phyloP scores from a whole-genome alignment of 1,140 invertebrate species.

The Anthonomus grandis region DNA sequence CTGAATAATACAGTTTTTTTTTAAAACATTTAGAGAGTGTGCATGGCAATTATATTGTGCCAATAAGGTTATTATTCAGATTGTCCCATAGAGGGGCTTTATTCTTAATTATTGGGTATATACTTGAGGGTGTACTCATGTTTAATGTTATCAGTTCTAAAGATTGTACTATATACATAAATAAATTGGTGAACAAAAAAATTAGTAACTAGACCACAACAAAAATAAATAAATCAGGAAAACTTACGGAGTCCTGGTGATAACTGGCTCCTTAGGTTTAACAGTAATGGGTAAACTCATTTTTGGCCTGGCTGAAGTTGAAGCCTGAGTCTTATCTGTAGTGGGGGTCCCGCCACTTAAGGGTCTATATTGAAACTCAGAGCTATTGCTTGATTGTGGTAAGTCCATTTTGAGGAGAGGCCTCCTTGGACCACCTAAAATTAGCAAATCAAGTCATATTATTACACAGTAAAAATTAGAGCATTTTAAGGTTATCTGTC shows the following conservation, averaged over 20 bases:
- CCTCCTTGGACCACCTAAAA: conserved; percentile 15
- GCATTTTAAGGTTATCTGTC: conserved; percentile 7
- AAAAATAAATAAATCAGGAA: background rate
- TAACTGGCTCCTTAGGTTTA: conserved; percentile 35
- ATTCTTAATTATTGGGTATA: too few species aligned
- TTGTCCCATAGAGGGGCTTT: too few species aligned
- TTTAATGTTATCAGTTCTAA: too few species aligned
- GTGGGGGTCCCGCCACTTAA: conserved; percentile 22
- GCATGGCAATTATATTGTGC: too few species aligned
- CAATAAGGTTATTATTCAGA: too few species aligned
- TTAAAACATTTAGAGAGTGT: too few species aligned
- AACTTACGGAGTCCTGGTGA: conserved; percentile 37
- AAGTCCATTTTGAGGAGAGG: conserved; percentile 36
- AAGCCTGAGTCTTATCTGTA: conserved; percentile 24
- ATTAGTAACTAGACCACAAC: too few species aligned
- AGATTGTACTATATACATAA: too few species aligned
- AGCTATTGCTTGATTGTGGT: conserved; percentile 26
- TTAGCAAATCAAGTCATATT: background rate
- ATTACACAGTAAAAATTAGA: background rate
- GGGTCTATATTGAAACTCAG: too few species aligned
- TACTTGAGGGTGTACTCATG: too few species aligned
- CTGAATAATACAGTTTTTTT: too few species aligned
- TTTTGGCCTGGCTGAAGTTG: conserved; percentile 35
- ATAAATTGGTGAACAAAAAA: too few species aligned
- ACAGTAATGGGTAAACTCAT: conserved; percentile 39